Evolutionary conservation across 1,140 invertebrate species (phyloP).

Genomic region (Drosophila truncata): DNA sequence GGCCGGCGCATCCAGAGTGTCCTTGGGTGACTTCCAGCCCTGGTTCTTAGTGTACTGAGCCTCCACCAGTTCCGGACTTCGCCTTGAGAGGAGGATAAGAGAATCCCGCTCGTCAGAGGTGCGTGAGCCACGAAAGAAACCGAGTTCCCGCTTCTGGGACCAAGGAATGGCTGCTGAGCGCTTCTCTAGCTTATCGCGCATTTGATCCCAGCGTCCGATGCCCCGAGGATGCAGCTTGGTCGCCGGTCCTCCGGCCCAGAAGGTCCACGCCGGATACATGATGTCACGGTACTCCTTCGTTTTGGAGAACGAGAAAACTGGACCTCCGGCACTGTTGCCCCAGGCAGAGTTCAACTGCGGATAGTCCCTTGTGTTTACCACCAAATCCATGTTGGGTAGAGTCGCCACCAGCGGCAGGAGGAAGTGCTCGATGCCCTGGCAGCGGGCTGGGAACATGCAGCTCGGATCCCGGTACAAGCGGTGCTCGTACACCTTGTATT

Average conservation of each 20-base stretch:
- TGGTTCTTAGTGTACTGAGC: conserved; percentile 99
- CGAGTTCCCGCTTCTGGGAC: conserved; percentile 91
- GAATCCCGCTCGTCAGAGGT: conserved; percentile 96
- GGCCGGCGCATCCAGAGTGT: conserved; percentile 93
- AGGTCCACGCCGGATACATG: conserved; percentile 98
- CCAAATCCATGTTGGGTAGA: conserved; percentile 93
- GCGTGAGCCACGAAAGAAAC: conserved; percentile 97
- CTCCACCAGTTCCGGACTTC: conserved; percentile 92
- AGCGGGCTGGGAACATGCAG: conserved; percentile 97
- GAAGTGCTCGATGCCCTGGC: conserved; percentile 97
- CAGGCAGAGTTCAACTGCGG: conserved; percentile 89
- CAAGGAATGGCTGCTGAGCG: conserved; percentile 91
- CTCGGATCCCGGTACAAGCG: conserved; percentile 92
- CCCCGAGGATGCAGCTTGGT: conserved; percentile 97
- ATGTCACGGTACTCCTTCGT: conserved; percentile 95
- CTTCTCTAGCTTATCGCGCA: conserved; percentile 90
- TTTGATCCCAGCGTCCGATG: conserved; percentile 96
- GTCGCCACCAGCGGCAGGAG: conserved; percentile 89
- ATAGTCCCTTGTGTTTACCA: conserved; percentile 97
- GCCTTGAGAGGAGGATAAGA: conserved; percentile 94
- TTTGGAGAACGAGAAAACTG: conserved; percentile 98
- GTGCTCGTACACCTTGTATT: conserved; percentile 92
- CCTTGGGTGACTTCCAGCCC: conserved; percentile 97
- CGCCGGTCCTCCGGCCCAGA: conserved; percentile 98
- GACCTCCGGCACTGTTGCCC: conserved; percentile 85